These are phyloP conservation scores for Galleria mellonella DNA, from an alignment of 1,140 invertebrate species.

Conservation along the genomic window DNA sequence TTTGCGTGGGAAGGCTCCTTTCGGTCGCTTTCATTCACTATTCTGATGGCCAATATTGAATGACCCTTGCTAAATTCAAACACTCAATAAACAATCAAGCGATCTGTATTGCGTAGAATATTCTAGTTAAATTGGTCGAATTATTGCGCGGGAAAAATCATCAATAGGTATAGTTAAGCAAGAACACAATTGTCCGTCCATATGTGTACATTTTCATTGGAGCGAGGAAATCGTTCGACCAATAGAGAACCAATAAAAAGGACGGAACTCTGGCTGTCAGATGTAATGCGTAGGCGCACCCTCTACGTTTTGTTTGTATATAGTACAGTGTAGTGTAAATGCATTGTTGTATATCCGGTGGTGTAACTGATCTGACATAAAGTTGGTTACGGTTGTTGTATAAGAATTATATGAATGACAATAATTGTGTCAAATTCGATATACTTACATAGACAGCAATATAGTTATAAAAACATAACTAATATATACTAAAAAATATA, in stretches of 20 bases:
- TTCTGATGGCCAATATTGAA: slow-evolving; percentile 9
- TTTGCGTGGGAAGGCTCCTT: slow-evolving; percentile 43
- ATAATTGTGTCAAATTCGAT: background rate
- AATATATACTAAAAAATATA: no score
- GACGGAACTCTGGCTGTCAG: slow-evolving; percentile 55
- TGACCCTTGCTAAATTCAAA: slow-evolving; percentile 2
- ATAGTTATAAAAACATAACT: no score
- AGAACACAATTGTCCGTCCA: slow-evolving; percentile 25
- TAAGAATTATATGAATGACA: background rate
- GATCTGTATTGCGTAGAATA: background rate
- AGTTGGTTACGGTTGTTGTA: slow-evolving; percentile 12
- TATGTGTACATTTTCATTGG: slow-evolving; percentile 30
- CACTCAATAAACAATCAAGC: no score
- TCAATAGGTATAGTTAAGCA: slow-evolving; percentile 35
- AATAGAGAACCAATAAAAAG: slow-evolving; percentile 32
- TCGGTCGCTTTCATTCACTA: slow-evolving; percentile 21
- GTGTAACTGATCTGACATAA: slow-evolving; percentile 5
- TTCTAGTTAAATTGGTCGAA: slow-evolving; percentile 14
- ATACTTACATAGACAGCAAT: no score
- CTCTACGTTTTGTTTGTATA: slow-evolving; percentile 17
- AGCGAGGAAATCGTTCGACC: slow-evolving; percentile 27
- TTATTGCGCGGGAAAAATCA: slow-evolving; percentile 23
- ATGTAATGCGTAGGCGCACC: slow-evolving; percentile 48
- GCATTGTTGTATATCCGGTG: slow-evolving; percentile 30
- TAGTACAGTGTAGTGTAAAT: slow-evolving; percentile 5